Evolutionary conservation across 1,140 invertebrate genomes (phyloP).

Genomic region (Colletes latitarsis): DNA sequence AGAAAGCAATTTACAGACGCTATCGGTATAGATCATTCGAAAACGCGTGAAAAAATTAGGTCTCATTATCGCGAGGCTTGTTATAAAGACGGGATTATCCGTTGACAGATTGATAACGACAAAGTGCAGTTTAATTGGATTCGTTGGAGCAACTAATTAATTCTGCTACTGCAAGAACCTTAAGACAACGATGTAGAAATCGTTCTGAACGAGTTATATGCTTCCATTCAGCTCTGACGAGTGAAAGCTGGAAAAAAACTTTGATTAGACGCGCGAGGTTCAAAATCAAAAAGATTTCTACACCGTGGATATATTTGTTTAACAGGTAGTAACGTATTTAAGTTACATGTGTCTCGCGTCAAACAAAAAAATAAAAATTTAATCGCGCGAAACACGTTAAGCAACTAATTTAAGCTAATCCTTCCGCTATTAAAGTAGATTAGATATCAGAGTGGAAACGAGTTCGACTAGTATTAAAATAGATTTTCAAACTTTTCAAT

Average conservation of each 20-base stretch:
- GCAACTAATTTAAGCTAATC: neutral
- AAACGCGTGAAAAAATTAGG: constrained; percentile 8
- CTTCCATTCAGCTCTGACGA: too few species aligned
- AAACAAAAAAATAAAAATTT: neutral
- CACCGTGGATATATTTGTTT: neutral
- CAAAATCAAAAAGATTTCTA: neutral
- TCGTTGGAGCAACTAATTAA: neutral
- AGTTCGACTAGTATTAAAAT: neutral
- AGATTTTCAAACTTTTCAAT: neutral
- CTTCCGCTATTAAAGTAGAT: neutral
- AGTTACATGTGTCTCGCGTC: neutral
- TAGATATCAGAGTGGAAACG: neutral
- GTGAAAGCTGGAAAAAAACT: too few species aligned
- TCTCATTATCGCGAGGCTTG: neutral
- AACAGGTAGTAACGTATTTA: too few species aligned
- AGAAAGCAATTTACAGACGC: constrained; percentile 5
- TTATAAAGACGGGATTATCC: neutral
- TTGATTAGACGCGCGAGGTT: too few species aligned
- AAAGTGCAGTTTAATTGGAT: constrained; percentile 15
- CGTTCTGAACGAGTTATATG: too few species aligned
- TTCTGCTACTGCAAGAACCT: too few species aligned
- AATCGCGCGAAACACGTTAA: neutral
- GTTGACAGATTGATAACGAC: constrained; percentile 2
- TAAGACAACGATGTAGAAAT: too few species aligned
- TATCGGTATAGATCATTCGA: neutral